Conservation (phyloP, 2,113 vertebrate genomes). For the Syngnathus typhle region DNA sequence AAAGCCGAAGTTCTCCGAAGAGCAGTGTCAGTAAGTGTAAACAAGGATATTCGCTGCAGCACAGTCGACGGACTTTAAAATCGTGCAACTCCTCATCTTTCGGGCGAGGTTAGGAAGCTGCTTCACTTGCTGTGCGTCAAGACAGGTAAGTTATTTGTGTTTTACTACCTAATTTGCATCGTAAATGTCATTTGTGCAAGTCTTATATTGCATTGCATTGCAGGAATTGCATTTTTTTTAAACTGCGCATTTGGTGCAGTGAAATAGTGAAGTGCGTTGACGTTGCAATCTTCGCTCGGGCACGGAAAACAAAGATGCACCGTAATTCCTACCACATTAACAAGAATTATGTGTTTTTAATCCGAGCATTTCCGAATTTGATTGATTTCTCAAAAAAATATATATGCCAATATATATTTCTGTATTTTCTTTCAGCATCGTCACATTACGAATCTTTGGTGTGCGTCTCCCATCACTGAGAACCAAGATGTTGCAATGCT, state of each 20-base stretch:
- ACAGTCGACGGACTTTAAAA: conserved; percentile 6
- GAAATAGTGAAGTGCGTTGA: neutral
- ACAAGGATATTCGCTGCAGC: conserved; percentile 70
- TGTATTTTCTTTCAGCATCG: neutral
- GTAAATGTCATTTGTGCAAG: neutral
- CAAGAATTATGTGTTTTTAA: neutral
- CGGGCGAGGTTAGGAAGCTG: neutral
- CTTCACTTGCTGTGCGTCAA: neutral
- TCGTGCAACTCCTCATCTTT: no score
- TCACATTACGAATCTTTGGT: neutral
- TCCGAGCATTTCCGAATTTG: neutral
- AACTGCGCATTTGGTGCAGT: neutral
- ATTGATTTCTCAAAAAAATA: neutral
- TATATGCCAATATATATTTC: no score
- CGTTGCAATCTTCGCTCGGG: neutral
- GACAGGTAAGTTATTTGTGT: conserved; percentile 36
- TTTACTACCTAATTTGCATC: neutral
- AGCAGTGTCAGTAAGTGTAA: conserved; percentile 53
- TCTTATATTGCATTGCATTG: neutral
- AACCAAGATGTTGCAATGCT: conserved; percentile 72
- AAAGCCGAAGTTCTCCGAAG: conserved; percentile 51
- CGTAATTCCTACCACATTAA: neutral
- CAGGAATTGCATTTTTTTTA: neutral
- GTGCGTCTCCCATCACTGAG: conserved; percentile 16
- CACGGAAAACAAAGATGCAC: neutral